phyloP scores from a whole-genome alignment of 1,140 invertebrate genomes.

The Rhopalosiphum padi region DNA sequence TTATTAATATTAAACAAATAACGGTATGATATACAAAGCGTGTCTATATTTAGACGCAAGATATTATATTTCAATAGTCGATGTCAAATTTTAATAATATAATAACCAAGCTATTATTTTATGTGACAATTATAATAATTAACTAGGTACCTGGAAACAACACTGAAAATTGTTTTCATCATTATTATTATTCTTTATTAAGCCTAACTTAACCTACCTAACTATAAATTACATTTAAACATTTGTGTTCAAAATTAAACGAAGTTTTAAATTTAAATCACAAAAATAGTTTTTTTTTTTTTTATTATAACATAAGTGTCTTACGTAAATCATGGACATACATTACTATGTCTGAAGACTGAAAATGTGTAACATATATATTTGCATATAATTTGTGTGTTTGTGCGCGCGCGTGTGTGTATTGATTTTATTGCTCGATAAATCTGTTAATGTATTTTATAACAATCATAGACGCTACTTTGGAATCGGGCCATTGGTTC shows the following conservation, averaged over 20 bases:
- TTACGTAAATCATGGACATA: not conserved
- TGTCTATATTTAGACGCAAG: not conserved
- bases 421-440: constrained; percentile 42
- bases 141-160: not conserved
- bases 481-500: constrained; percentile 16
- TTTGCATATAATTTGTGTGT: not conserved
- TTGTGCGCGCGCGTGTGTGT: no score
- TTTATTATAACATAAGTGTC: not conserved
- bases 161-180: no score
- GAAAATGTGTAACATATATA: not conserved
- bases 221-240: not conserved
- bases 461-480: constrained; percentile 6
- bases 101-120: not conserved
- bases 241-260: not conserved
- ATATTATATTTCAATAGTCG: not conserved
- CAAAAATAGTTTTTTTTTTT: not conserved
- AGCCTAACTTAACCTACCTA: not conserved
- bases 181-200: not conserved
- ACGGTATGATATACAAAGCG: not conserved
- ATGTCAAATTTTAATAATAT: not conserved
- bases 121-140: not conserved
- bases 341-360: not conserved
- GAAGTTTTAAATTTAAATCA: not conserved
- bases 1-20: not conserved
- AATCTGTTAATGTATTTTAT: constrained; percentile 31